These are phyloP conservation scores for Bovichtus variegatus DNA, from an alignment of 2,797 vertebrate species.

Conservation along the genomic window DNA sequence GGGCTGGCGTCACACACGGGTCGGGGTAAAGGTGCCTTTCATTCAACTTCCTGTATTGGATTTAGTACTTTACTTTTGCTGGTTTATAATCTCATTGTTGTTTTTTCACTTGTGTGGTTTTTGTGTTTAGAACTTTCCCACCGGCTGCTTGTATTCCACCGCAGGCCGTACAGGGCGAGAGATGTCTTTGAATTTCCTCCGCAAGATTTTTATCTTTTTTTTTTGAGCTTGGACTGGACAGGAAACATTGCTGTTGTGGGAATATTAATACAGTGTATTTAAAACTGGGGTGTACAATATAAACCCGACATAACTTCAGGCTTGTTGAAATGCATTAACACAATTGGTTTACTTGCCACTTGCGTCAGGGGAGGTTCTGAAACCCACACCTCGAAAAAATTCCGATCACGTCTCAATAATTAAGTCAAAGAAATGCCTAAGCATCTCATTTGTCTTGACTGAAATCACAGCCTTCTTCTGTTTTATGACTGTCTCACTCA, in stretches of 20 bases:
- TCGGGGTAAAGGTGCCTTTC: neutral
- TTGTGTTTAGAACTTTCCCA: neutral
- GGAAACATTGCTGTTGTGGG: neutral
- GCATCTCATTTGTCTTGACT: neutral
- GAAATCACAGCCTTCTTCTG: neutral
- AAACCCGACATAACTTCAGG: neutral
- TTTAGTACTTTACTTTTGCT: constrained; percentile 13
- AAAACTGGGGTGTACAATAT: neutral
- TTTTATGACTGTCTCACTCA: neutral
- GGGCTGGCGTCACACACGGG: too few relatives aligned
- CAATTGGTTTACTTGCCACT: neutral
- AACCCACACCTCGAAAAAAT: neutral
- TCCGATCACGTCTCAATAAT: neutral
- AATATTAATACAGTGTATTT: neutral
- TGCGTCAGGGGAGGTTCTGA: neutral
- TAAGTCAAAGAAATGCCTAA: neutral
- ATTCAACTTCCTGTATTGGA: constrained; percentile 17
- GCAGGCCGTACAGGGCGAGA: neutral
- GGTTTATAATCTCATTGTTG: constrained; percentile 9
- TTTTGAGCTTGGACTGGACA: neutral
- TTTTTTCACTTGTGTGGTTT: neutral
- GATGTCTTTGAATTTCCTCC: neutral
- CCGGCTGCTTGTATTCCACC: neutral
- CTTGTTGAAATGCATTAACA: neutral
- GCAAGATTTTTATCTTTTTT: neutral